phyloP scores from a whole-genome alignment of 2,113 vertebrate genomes.

The Chaetodon trifascialis region DNA sequence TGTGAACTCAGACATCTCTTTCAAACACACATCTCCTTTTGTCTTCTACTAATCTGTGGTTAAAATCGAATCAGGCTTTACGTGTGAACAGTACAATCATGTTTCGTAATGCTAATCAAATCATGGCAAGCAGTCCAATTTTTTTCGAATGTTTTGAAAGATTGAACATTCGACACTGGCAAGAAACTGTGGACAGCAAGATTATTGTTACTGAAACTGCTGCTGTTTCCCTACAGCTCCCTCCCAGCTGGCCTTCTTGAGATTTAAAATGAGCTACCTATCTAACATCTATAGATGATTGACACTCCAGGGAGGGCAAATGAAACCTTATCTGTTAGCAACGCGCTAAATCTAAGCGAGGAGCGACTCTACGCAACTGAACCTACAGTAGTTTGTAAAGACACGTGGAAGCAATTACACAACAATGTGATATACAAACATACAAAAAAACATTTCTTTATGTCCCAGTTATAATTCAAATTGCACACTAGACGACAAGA shows the following conservation, averaged over 20 bases:
- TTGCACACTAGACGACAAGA: constrained; percentile 84
- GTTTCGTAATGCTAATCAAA: constrained; percentile 30
- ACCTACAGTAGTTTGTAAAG: constrained; percentile 86
- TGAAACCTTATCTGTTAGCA: constrained; percentile 43
- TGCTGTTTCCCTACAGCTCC: constrained; percentile 28
- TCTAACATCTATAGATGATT: constrained; percentile 27
- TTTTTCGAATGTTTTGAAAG: not conserved
- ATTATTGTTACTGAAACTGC: constrained; percentile 19
- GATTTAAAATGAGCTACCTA: constrained; percentile 1
- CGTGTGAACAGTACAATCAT: constrained; percentile 9
- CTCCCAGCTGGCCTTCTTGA: constrained; percentile 17
- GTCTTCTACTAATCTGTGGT: constrained; percentile 16
- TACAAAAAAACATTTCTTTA: constrained; percentile 71
- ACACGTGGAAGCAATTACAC: constrained; percentile 80
- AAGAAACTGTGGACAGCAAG: constrained; percentile 16
- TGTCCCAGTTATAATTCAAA: constrained; percentile 85
- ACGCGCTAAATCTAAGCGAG: constrained; percentile 60
- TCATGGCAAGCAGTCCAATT: constrained; percentile 2
- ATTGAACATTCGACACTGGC: not conserved
- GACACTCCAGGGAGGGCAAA: constrained; percentile 18
- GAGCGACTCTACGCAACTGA: constrained; percentile 65
- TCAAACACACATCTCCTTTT: constrained; percentile 20
- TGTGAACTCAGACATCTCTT: constrained; percentile 22
- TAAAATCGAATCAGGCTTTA: constrained; percentile 30
- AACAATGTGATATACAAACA: constrained; percentile 76